phyloP scores from a whole-genome alignment of 2,113 vertebrate genomes.

The Catagonus wagneri region DNA sequence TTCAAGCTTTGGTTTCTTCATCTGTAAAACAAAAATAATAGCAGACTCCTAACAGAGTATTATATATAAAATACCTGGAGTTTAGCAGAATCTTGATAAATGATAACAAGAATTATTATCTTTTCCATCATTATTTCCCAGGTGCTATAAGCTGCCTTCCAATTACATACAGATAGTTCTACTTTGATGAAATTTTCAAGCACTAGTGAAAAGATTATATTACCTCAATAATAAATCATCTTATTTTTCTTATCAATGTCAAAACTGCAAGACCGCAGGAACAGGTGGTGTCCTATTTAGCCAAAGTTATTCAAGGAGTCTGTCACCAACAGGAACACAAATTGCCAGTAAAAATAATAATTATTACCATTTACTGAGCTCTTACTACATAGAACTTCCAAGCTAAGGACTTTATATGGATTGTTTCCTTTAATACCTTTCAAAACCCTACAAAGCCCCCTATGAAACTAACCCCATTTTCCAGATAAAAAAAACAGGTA shows the following conservation, averaged over 20 bases:
- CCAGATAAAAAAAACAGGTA: not conserved
- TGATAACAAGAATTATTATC: not conserved
- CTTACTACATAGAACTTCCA: not conserved
- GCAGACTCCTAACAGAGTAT: not conserved
- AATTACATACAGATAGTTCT: not conserved
- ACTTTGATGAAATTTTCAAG: not conserved
- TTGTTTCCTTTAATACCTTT: not conserved
- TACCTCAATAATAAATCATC: not conserved
- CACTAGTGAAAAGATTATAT: not conserved
- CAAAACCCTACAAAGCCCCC: not conserved
- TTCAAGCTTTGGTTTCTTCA: not conserved
- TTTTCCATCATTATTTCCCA: not conserved
- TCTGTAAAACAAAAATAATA: constrained; percentile 1
- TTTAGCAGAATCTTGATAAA: not conserved
- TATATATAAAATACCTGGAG: not conserved
- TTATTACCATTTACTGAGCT: not conserved
- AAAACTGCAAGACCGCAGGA: not conserved
- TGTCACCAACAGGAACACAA: not conserved
- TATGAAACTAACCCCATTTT: not conserved
- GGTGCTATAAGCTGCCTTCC: not conserved
- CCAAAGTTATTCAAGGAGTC: not conserved
- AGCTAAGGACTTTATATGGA: not conserved
- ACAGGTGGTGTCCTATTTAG: not conserved
- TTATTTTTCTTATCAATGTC: not conserved
- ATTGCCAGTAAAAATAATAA: not conserved